Percentiles rank a stretch among this genome's conserved stretches.
Evolutionary conservation across 2,888 invertebrate species (phyloP).

Genomic region (Corythucha ciliata): DNA sequence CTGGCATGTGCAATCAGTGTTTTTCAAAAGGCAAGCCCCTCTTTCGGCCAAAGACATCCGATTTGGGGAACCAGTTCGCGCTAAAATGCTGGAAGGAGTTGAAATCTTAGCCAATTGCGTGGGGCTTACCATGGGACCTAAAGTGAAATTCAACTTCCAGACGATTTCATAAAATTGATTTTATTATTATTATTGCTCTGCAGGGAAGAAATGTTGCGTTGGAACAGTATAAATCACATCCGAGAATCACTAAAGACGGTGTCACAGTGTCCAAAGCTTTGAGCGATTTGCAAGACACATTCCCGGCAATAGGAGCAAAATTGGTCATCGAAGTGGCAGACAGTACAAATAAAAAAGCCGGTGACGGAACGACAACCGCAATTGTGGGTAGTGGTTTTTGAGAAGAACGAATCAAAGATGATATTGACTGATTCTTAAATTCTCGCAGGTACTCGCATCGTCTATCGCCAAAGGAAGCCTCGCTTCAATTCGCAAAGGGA

Average conservation of each 20-base stretch:
- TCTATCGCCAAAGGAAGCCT: conserved; percentile 99
- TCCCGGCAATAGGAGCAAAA: conserved; percentile 97
- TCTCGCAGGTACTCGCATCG: conserved; percentile 62
- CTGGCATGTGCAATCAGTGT: too few relatives aligned
- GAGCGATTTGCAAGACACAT: conserved; percentile 96
- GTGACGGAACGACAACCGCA: conserved; percentile 96
- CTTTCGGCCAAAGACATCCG: conserved; percentile 27
- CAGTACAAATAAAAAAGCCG: conserved; percentile 98
- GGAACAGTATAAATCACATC: conserved; percentile 98
- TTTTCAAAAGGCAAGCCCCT: too few relatives aligned
- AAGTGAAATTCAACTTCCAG: conserved; percentile 52
- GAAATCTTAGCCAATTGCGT: conserved; percentile 97
- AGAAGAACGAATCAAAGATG: neutral
- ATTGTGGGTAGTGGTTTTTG: conserved; percentile 48
- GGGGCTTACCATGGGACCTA: conserved; percentile 97
- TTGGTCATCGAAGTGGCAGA: conserved; percentile 98
- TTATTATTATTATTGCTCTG: conserved; percentile 27
- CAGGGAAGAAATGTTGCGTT: conserved; percentile 95
- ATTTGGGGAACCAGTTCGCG: conserved; percentile 26
- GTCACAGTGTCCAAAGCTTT: conserved; percentile 98
- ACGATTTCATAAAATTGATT: neutral
- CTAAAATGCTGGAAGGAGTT: conserved; percentile 70
- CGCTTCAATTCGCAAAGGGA: conserved; percentile 94
- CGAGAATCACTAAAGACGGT: conserved; percentile 97
- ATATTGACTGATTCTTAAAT: neutral